These are phyloP conservation scores for Malacoctenus gilli DNA, from an alignment of 2,797 vertebrate species.

Conservation along the genomic window DNA sequence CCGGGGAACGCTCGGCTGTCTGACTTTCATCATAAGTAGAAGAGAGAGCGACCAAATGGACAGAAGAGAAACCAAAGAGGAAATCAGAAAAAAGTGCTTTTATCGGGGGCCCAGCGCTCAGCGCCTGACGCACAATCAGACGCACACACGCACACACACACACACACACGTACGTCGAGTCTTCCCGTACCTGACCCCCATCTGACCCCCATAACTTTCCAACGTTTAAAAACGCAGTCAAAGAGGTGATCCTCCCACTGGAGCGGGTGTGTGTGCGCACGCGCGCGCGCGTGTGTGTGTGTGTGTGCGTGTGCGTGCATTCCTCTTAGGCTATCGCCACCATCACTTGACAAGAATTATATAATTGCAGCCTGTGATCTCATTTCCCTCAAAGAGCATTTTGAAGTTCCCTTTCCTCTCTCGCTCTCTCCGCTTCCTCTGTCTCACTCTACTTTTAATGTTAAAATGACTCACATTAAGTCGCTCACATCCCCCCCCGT, in stretches of 20 bases:
- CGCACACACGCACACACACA: slow-evolving; percentile 11
- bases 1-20: slow-evolving; percentile 62
- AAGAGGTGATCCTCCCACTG: slow-evolving; percentile 82
- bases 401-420: slow-evolving; percentile 85
- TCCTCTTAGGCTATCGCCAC: slow-evolving; percentile 88
- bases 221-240: slow-evolving; percentile 85
- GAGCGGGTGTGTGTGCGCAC: slow-evolving; percentile 22
- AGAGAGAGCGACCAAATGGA: slow-evolving; percentile 71
- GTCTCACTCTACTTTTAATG: slow-evolving; percentile 74
- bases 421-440: slow-evolving; percentile 76
- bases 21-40: slow-evolving; percentile 75
- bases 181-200: slow-evolving; percentile 87
- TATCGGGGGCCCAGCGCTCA: slow-evolving; percentile 71
- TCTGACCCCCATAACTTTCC: slow-evolving; percentile 84
- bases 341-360: slow-evolving; percentile 96
- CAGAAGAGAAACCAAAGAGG: slow-evolving; percentile 60
- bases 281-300: slow-evolving; percentile 27
- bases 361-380: slow-evolving; percentile 96
- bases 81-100: slow-evolving; percentile 77
- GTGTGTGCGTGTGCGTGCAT: slow-evolving; percentile 66
- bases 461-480: slow-evolving; percentile 78
- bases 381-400: slow-evolving; percentile 89
- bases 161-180: slow-evolving; percentile 40
- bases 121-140: slow-evolving; percentile 42
- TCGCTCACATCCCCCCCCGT: slow-evolving; percentile 41